Conservation (phyloP, 2,888 invertebrate species). For the Aphrophora alni region DNA sequence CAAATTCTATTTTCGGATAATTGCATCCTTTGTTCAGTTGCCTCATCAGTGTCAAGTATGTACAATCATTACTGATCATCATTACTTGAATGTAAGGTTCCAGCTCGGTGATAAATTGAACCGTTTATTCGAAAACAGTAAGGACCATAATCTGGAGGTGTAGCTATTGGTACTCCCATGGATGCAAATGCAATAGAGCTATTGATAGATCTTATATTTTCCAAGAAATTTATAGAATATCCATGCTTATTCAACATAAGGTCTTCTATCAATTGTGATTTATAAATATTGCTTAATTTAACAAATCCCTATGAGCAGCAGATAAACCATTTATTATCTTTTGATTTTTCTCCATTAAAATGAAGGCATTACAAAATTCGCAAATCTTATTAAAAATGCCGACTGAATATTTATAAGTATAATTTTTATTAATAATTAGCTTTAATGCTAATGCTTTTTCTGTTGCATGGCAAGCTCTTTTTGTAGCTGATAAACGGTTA, state of each 20-base stretch:
- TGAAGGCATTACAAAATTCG: slow-evolving; percentile 7
- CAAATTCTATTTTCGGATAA: not conserved
- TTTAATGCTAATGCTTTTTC: too few species aligned
- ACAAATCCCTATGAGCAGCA: slow-evolving; percentile 12
- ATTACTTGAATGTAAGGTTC: not conserved
- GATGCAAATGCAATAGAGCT: too few species aligned
- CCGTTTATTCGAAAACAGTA: too few species aligned
- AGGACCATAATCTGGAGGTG: too few species aligned
- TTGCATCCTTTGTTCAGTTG: slow-evolving; percentile 10
- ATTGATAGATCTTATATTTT: too few species aligned
- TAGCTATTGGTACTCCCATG: too few species aligned
- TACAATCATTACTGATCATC: not conserved
- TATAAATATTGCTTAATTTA: not conserved
- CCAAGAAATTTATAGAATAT: too few species aligned
- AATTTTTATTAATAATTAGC: too few species aligned
- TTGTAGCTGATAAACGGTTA: too few species aligned
- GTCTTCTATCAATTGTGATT: too few species aligned
- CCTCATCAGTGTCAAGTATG: slow-evolving; percentile 15
- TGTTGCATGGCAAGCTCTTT: too few species aligned
- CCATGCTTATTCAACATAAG: too few species aligned
- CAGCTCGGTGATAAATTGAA: slow-evolving; percentile 16
- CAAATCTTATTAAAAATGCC: not conserved
- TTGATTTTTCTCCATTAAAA: not conserved
- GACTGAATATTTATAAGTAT: not conserved
- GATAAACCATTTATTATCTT: not conserved